phyloP scores from a whole-genome alignment of 2,888 invertebrate species.

The Drosophila mulleri region DNA sequence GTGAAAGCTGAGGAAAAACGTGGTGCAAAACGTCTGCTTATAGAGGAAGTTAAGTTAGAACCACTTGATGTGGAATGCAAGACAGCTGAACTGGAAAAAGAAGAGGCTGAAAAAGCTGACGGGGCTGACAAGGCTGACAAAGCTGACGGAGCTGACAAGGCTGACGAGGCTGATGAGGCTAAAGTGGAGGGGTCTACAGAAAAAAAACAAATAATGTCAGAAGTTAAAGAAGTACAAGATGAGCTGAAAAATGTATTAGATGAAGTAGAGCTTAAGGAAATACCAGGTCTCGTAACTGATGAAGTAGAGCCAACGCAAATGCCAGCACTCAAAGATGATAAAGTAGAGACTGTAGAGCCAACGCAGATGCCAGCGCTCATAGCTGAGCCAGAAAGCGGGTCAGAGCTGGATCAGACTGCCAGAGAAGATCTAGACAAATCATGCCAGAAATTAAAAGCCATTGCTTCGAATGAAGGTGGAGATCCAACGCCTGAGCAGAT shows the following conservation, averaged over 20 bases:
- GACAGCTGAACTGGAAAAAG: background rate
- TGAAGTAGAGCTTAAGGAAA: background rate
- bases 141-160: background rate
- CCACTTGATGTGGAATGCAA: background rate
- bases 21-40: constrained; percentile 28
- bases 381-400: constrained; percentile 22
- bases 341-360: background rate
- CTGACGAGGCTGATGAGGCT: background rate
- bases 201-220: background rate
- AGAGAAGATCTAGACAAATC: constrained; percentile 32
- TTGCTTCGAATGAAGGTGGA: constrained; percentile 4
- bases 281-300: background rate
- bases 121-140: background rate
- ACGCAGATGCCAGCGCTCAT: background rate
- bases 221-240: background rate
- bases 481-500: constrained; percentile 34
- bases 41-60: constrained; percentile 40
- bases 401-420: constrained; percentile 31
- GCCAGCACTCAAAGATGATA: background rate
- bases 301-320: background rate
- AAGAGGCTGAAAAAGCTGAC: background rate
- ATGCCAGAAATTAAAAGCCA: constrained; percentile 15
- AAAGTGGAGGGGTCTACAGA: background rate
- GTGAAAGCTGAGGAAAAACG: background rate
- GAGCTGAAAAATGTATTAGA: background rate